A percentile compares a stretch with the other conserved stretches of the same genome.
Evolutionary conservation across 2,113 vertebrate genomes (phyloP).

Genomic region (Malurus melanocephalus): DNA sequence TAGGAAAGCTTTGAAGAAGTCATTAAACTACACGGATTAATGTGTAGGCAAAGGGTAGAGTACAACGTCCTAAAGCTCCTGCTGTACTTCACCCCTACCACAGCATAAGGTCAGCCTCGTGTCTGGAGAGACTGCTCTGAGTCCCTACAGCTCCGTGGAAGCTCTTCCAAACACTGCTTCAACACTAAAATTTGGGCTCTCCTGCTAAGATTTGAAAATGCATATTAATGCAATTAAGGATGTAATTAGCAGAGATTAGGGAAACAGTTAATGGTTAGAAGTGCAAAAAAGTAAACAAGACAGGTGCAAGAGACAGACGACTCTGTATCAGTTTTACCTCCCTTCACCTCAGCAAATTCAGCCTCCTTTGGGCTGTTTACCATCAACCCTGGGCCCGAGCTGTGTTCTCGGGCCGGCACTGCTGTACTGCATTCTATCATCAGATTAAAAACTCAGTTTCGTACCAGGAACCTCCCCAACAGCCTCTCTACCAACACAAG

Average conservation of each 20-base stretch:
- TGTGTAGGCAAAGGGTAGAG: constrained; percentile 21
- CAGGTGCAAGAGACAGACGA: constrained; percentile 62
- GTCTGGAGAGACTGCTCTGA: background rate
- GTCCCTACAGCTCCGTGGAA: background rate
- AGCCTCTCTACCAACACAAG: background rate
- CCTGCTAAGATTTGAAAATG: constrained; percentile 44
- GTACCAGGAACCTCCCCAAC: background rate
- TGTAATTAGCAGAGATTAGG: constrained; percentile 65
- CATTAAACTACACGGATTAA: background rate
- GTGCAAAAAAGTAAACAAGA: constrained; percentile 57
- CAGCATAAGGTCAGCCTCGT: background rate
- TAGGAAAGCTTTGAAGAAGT: constrained; percentile 38
- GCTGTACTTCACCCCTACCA: background rate
- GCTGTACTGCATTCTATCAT: constrained; percentile 69
- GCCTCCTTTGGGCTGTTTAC: background rate
- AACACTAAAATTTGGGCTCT: constrained; percentile 29
- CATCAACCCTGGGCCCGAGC: background rate
- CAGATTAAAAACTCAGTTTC: background rate
- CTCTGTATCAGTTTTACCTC: constrained; percentile 31
- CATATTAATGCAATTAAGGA: constrained; percentile 48
- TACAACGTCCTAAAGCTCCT: background rate
- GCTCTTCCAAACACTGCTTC: constrained; percentile 30
- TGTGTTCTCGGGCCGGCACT: constrained; percentile 18
- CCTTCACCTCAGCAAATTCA: constrained; percentile 17
- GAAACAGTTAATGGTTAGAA: constrained; percentile 57